Conservation (phyloP, 2,797 vertebrate species). For the Chelidonichthys spinosus region DNA sequence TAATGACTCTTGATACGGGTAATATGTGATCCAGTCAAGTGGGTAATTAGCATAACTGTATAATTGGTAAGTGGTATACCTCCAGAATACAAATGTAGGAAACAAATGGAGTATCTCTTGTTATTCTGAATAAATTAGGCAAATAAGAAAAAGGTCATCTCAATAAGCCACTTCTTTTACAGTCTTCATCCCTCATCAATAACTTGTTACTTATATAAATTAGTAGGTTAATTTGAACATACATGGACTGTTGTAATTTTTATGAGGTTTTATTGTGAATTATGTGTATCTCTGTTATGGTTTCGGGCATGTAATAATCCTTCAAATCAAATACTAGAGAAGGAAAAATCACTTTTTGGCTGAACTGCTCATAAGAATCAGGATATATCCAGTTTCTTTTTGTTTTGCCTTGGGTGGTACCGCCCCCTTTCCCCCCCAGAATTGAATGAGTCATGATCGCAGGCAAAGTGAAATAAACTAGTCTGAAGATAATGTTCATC, state of each 20-base stretch:
- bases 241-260: neutral
- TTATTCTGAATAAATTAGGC: slow-evolving; percentile 56
- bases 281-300: neutral
- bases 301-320: neutral
- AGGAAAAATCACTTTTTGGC: neutral
- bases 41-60: slow-evolving; percentile 68
- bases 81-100: slow-evolving; percentile 66
- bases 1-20: slow-evolving; percentile 59
- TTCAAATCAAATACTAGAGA: slow-evolving; percentile 3
- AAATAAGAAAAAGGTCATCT: slow-evolving; percentile 41
- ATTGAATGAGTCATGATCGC: slow-evolving; percentile 72
- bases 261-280: neutral
- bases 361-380: neutral
- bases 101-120: slow-evolving; percentile 31
- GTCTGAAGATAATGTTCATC: slow-evolving; percentile 33
- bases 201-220: neutral
- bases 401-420: neutral
- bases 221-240: neutral
- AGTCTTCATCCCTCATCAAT: neutral
- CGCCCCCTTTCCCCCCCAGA: slow-evolving; percentile 51
- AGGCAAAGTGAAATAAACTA: slow-evolving; percentile 58
- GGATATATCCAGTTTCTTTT: neutral
- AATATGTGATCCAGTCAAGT: slow-evolving; percentile 67
- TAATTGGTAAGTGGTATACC: slow-evolving; percentile 57
- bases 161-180: neutral